Conservation (phyloP, 1,140 invertebrate species). For the Cydia amplana region DNA sequence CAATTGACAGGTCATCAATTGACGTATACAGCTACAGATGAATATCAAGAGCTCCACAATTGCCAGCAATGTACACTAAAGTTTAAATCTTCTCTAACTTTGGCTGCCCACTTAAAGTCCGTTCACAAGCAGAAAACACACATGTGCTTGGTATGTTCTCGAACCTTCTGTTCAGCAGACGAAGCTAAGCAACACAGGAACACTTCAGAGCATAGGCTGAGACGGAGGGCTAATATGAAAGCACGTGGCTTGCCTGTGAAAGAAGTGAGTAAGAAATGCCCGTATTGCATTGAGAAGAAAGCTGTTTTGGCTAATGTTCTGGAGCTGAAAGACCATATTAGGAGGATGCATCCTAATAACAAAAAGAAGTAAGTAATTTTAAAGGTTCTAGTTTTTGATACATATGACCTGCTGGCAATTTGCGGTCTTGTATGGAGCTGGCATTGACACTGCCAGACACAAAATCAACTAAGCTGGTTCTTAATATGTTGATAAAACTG, state of each 20-base stretch:
- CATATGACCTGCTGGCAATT: too few species aligned
- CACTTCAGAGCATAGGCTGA: constrained; percentile 82
- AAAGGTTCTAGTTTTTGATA: too few species aligned
- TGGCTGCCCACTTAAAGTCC: constrained; percentile 83
- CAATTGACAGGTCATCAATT: constrained; percentile 77
- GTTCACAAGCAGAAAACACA: constrained; percentile 81
- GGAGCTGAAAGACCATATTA: constrained; percentile 84
- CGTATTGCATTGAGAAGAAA: constrained; percentile 79
- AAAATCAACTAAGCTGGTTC: too few species aligned
- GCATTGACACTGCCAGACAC: too few species aligned
- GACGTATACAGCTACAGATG: constrained; percentile 80
- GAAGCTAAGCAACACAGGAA: constrained; percentile 85
- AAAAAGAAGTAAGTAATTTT: constrained; percentile 62
- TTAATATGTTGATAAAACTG: too few species aligned
- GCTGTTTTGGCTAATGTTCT: constrained; percentile 79
- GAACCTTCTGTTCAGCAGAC: constrained; percentile 81
- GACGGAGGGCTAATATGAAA: constrained; percentile 69
- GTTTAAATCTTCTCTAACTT: constrained; percentile 81
- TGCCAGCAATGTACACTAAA: constrained; percentile 81
- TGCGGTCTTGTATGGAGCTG: too few species aligned
- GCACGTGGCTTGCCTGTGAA: constrained; percentile 63
- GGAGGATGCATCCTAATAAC: constrained; percentile 81
- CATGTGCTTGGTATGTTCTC: constrained; percentile 84
- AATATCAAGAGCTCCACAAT: constrained; percentile 82
- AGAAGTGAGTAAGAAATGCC: constrained; percentile 79